Evolutionary conservation across 2,888 invertebrate species (phyloP).

Genomic region (Pyrgus malvae): DNA sequence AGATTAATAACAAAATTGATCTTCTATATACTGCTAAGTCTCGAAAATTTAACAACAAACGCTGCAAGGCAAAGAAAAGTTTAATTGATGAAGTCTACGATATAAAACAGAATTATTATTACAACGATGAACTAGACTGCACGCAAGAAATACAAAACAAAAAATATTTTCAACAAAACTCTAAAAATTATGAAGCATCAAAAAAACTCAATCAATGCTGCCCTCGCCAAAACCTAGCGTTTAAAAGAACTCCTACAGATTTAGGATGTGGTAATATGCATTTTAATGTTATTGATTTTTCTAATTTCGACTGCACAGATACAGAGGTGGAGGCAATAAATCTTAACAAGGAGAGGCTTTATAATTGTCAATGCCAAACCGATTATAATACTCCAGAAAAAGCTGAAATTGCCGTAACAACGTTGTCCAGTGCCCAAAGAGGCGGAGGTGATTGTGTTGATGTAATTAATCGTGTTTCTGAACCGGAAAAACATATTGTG

Average conservation of each 20-base stretch:
- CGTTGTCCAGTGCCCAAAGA: slow-evolving; percentile 5
- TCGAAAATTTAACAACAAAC: slow-evolving; percentile 6
- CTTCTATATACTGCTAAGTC: slow-evolving; percentile 29
- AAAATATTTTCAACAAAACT: not conserved
- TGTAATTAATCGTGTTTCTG: not conserved
- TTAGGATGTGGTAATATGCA: not conserved
- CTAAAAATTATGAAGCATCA: not conserved
- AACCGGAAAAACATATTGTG: not conserved
- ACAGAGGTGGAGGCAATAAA: slow-evolving; percentile 15
- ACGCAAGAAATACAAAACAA: no score
- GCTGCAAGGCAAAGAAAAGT: slow-evolving; percentile 7
- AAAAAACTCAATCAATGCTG: not conserved
- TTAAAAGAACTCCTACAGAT: no score
- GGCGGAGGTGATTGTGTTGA: slow-evolving; percentile 25
- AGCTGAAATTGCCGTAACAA: slow-evolving; percentile 11
- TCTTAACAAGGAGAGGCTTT: not conserved
- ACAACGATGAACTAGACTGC: not conserved
- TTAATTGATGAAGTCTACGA: slow-evolving; percentile 4
- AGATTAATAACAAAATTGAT: slow-evolving; percentile 24
- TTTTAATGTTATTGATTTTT: slow-evolving; percentile 11
- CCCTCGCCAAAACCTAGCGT: not conserved
- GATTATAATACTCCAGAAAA: not conserved
- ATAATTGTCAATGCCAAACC: not conserved
- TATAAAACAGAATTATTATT: not conserved
- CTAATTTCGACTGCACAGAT: slow-evolving; percentile 5